Base-by-base conservation (phyloP, 2,113 vertebrate genomes). In the Daphoenositta chrysoptera region DNA sequence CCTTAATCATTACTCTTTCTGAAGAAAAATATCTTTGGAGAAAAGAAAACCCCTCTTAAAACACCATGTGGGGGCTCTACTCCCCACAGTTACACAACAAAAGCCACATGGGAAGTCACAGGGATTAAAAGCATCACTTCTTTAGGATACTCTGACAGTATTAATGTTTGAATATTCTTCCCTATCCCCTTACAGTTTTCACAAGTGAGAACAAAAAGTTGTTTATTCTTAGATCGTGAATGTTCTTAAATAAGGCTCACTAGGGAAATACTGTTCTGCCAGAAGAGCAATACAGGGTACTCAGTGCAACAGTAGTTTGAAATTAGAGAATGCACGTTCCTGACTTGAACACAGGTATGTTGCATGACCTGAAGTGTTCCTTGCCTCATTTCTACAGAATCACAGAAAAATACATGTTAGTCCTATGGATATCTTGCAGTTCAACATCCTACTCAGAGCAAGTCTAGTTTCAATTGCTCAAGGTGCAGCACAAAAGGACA, bases 1-100 rank as follows among this genome's bases (percentile, higher is more conserved):
- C 39, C 31, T 73, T 65, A 70, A 39, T 17, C 14, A 40, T 47
- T 79, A n/a, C 4, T 73, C 23, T 21, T 61, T 42, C 47, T 65
- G 50, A 86, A 69, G 16, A 47, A 80, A 96, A 77, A 15, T 7
- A 1, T 10, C n/a, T 66, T 75, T 54, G 24, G 27, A 73, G 18
- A 51, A 83, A 79, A 87, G 6, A 35, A 91, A 82, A 6, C 20
- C 12, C 10, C 11, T 63, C 15, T 13, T 27, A 30, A 9, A 68
- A 20, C 6, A 16, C 3, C 23, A 39, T 12, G 7, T 0, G 1
- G 11, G 3, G 12, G 7, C 7, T 91, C 27, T 64, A 35, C 6
- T 87, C 17, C 77, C 30, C 19, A 83, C 15, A 35, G 5, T 40
- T 94, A 68, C 27, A 50, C 42, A 63, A 18, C 8, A 81, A 31